Evolutionary conservation across 2,113 vertebrate species (phyloP).

Genomic region (Chionodraco myersi): DNA sequence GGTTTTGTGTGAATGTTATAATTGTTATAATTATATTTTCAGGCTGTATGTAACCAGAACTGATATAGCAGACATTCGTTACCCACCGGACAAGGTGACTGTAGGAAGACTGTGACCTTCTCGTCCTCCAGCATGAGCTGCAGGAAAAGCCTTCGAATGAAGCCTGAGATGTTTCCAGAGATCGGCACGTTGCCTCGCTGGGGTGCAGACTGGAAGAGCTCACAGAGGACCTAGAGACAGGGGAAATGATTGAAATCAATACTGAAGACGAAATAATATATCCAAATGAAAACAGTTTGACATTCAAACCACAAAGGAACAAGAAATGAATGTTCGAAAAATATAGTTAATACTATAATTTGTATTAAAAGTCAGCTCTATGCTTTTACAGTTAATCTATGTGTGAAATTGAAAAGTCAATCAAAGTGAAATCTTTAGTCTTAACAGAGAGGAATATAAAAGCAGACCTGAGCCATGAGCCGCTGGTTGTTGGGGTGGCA

Average conservation of each 20-base stretch:
- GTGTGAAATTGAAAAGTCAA: neutral
- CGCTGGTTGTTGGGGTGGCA: conserved; percentile 99
- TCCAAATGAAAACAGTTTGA: neutral
- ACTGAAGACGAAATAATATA: neutral
- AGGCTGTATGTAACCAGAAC: neutral
- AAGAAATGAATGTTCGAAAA: neutral
- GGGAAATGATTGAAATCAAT: neutral
- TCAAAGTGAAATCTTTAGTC: neutral
- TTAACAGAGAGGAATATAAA: neutral
- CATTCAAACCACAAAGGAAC: neutral
- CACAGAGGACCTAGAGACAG: conserved; percentile 92
- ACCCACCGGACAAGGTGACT: conserved; percentile 97
- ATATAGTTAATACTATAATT: neutral
- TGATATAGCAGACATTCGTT: too few relatives aligned
- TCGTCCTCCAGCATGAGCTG: conserved; percentile 99
- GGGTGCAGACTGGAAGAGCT: conserved; percentile 97
- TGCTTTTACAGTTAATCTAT: neutral
- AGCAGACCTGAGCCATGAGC: conserved; percentile 94
- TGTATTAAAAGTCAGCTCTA: neutral
- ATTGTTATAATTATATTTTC: neutral
- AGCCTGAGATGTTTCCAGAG: conserved; percentile 98
- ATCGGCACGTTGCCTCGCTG: conserved; percentile 93
- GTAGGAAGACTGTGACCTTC: conserved; percentile 98
- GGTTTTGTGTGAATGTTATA: neutral
- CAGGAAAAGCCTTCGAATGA: conserved; percentile 96